Conservation (phyloP, 2,113 vertebrate species). For the Eidolon helvum region DNA sequence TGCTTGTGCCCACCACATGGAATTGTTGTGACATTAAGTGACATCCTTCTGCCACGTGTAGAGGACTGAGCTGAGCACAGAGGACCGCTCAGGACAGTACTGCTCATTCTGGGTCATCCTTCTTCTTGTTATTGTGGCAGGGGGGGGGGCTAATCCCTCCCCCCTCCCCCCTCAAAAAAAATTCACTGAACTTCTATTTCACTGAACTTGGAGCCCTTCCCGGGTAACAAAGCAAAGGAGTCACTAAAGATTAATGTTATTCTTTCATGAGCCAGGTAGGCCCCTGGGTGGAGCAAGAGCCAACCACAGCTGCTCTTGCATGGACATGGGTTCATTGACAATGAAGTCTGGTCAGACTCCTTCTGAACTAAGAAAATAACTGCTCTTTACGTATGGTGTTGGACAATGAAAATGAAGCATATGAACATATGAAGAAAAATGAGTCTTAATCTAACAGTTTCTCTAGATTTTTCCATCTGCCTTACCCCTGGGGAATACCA, state of each 20-base stretch:
- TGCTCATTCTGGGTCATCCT: no score
- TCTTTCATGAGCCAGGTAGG: background rate
- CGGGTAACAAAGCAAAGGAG: background rate
- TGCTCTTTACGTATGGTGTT: background rate
- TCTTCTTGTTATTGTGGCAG: background rate
- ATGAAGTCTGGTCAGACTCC: fast-evolving
- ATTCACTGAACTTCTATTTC: background rate
- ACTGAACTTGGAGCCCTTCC: background rate
- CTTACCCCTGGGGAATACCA: background rate
- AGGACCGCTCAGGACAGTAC: background rate
- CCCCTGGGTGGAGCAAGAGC: background rate
- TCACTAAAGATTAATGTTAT: background rate
- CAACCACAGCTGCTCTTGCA: background rate
- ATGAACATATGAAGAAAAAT: fast-evolving
- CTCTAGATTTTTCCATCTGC: background rate
- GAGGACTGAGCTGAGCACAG: background rate
- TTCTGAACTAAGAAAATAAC: background rate
- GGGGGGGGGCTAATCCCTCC: background rate
- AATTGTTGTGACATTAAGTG: background rate
- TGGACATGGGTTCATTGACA: background rate
- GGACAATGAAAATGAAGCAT: background rate
- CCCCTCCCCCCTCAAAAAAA: background rate
- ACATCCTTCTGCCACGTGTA: background rate
- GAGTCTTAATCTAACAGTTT: background rate
- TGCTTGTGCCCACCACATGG: background rate